Conservation (phyloP, 2,888 invertebrate genomes). For the Agrochola lychnidis region DNA sequence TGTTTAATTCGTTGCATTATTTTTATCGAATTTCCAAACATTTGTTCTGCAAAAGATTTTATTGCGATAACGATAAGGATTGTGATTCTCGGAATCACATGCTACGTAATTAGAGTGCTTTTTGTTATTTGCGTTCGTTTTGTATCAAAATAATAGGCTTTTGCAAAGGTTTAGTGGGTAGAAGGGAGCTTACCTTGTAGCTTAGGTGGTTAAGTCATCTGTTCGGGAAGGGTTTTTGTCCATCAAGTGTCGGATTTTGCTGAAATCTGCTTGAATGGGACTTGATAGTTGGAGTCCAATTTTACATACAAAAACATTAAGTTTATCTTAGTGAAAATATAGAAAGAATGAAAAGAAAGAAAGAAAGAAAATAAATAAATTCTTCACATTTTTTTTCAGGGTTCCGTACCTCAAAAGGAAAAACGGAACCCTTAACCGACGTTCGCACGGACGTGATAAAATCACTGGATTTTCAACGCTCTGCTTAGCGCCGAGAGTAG, state of each 20-base stretch:
- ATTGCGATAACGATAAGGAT: background rate
- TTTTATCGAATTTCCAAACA: background rate
- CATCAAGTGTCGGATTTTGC: slow-evolving; percentile 44
- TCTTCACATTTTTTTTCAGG: too few relatives aligned
- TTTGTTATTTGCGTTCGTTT: slow-evolving; percentile 7
- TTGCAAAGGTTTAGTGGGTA: background rate
- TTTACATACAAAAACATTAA: too few relatives aligned
- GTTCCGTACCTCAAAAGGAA: too few relatives aligned
- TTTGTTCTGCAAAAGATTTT: background rate
- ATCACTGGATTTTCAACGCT: too few relatives aligned
- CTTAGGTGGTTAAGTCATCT: slow-evolving; percentile 10
- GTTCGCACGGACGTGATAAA: too few relatives aligned
- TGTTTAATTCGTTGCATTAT: background rate
- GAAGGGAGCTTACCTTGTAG: slow-evolving; percentile 23
- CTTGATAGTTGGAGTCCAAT: background rate
- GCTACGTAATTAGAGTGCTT: background rate
- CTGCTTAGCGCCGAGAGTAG: too few relatives aligned
- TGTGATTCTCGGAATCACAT: too few relatives aligned
- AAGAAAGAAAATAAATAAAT: too few relatives aligned
- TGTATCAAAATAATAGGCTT: slow-evolving; percentile 17
- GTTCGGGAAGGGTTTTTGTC: slow-evolving; percentile 3
- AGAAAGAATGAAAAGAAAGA: too few relatives aligned
- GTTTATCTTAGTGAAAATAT: too few relatives aligned
- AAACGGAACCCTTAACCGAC: too few relatives aligned
- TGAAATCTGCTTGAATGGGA: background rate